Percentiles rank a stretch among this genome's conserved stretches.
phyloP scores from a whole-genome alignment of 2,113 vertebrate genomes.

The Lophius piscatorius region DNA sequence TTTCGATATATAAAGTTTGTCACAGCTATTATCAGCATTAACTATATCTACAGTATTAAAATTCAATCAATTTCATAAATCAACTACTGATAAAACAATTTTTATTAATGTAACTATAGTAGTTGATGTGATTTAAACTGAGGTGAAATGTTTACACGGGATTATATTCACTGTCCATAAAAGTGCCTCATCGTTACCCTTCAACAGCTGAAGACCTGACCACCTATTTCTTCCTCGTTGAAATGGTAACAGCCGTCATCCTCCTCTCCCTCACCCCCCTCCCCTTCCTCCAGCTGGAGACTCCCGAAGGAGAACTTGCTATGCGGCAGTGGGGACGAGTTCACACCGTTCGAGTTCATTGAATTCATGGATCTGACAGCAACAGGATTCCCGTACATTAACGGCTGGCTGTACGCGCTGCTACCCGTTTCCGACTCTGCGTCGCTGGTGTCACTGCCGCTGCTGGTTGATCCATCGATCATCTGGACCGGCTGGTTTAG shows the following conservation, averaged over 20 bases:
- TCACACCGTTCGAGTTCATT: constrained; percentile 43
- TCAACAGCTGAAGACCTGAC: constrained; percentile 81
- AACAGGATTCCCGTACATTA: constrained; percentile 81
- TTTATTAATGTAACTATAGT: background rate
- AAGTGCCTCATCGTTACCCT: too few species aligned
- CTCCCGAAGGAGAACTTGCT: constrained; percentile 79
- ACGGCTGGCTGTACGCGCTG: constrained; percentile 75
- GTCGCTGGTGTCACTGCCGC: constrained; percentile 89
- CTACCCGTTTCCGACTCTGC: constrained; percentile 85
- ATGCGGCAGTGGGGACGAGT: constrained; percentile 56
- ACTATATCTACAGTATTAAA: background rate
- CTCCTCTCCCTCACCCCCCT: constrained; percentile 67
- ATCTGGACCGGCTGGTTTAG: constrained; percentile 81
- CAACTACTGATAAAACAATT: background rate
- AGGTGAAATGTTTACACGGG: background rate
- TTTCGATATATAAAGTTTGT: background rate
- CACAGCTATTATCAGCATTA: background rate
- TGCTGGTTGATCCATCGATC: constrained; percentile 89
- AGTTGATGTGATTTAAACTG: background rate
- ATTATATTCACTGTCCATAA: too few species aligned
- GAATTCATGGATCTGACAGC: constrained; percentile 77
- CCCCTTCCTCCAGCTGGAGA: constrained; percentile 82
- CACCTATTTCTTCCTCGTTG: constrained; percentile 78
- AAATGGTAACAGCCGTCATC: constrained; percentile 77
- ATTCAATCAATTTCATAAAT: too few species aligned